Evolutionary conservation across 2,797 vertebrate genomes (phyloP).

Genomic region (Australoheros facetus): DNA sequence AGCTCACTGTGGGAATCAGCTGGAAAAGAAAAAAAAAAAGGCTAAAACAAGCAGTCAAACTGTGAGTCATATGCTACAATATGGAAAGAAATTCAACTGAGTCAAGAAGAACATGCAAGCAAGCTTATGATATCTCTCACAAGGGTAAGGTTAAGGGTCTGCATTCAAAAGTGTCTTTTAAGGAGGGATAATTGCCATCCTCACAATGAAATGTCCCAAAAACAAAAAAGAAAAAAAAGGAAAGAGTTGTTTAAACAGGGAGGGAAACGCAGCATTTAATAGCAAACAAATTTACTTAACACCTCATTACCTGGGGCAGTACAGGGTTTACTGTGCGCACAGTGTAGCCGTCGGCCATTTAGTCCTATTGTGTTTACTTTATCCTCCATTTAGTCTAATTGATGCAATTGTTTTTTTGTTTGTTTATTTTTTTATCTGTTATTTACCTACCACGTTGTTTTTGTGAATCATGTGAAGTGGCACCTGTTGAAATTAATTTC

Average conservation of each 20-base stretch:
- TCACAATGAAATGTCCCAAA: neutral
- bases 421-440: rapidly evolving
- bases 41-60: neutral
- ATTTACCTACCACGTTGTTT: neutral
- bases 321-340: neutral
- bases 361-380: neutral
- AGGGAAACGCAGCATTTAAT: neutral
- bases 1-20: neutral
- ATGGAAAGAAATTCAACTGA: neutral
- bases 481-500: neutral
- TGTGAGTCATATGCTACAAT: neutral
- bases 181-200: rapidly evolving
- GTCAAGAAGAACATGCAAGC: neutral
- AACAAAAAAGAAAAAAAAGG: neutral
- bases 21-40: neutral
- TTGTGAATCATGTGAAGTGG: neutral
- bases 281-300: neutral
- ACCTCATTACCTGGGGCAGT: neutral
- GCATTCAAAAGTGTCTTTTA: neutral
- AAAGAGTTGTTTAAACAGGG: neutral
- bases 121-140: neutral
- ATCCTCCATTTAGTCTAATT: neutral
- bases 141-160: neutral
- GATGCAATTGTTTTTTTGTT: neutral
- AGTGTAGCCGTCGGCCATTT: neutral